Conservation (phyloP, 2,113 vertebrate species). For the Paradisaea rubra region DNA sequence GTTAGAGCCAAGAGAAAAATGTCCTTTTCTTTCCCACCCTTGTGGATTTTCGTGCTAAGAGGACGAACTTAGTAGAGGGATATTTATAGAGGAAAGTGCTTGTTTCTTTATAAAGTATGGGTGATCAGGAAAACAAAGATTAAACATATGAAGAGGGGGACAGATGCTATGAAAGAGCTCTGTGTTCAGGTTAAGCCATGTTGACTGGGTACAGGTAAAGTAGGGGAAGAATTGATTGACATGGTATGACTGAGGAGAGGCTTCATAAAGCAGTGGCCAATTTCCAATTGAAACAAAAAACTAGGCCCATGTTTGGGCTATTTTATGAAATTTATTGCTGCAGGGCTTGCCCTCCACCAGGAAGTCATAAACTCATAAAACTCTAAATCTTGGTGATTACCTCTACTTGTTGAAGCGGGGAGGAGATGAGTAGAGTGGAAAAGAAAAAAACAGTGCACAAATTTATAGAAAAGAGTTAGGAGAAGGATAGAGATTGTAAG, state of each 20-base stretch:
- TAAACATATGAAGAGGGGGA: background rate
- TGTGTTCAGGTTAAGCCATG: rapidly evolving
- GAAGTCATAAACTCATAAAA: background rate
- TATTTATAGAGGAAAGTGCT: background rate
- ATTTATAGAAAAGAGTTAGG: background rate
- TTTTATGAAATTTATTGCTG: background rate
- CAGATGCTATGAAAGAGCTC: background rate
- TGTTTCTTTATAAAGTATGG: background rate
- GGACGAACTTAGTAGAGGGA: background rate
- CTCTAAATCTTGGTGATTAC: background rate
- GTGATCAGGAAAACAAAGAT: background rate
- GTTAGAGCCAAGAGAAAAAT: background rate
- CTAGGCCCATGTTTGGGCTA: background rate
- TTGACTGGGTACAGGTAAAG: background rate
- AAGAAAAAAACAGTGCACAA: background rate
- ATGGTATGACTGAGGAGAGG: background rate
- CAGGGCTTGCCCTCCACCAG: background rate
- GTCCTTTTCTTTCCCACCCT: rapidly evolving
- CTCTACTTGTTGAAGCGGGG: background rate
- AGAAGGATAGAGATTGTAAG: background rate
- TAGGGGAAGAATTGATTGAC: background rate
- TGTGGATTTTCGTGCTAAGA: background rate
- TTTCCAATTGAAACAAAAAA: background rate
- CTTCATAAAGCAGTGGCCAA: background rate
- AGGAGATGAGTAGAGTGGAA: background rate